These are phyloP conservation scores for Neoseiulus cucumeris DNA, from an alignment of 1,140 invertebrate species.

Conservation along the genomic window DNA sequence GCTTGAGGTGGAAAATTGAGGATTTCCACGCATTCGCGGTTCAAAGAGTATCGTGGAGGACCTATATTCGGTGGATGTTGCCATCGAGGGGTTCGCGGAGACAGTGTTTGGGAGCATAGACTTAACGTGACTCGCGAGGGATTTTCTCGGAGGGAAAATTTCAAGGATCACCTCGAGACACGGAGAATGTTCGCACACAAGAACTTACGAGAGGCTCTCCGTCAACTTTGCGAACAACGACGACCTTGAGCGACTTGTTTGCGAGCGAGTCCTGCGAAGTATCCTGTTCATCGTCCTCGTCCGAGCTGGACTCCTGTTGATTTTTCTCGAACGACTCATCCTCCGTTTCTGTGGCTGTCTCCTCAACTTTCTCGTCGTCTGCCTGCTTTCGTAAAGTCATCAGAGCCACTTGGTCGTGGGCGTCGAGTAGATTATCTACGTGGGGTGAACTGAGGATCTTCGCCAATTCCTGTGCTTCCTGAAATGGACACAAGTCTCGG, in stretches of 20 bases:
- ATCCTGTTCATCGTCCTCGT: not conserved
- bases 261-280: not conserved
- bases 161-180: too few species aligned
- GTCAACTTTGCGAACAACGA: slow-evolving; percentile 63
- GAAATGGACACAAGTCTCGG: not conserved
- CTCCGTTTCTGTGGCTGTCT: slow-evolving; percentile 25
- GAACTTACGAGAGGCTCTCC: slow-evolving; percentile 60
- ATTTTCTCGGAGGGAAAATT: too few species aligned
- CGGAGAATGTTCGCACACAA: too few species aligned
- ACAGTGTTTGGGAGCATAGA: too few species aligned
- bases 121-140: too few species aligned
- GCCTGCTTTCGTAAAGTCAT: slow-evolving; percentile 21
- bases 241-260: slow-evolving; percentile 33
- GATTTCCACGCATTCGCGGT: too few species aligned
- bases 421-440: slow-evolving; percentile 38
- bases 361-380: slow-evolving; percentile 27
- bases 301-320: not conserved
- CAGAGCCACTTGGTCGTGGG: slow-evolving; percentile 44
- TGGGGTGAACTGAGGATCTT: slow-evolving; percentile 28
- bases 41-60: too few species aligned
- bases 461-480: slow-evolving; percentile 32
- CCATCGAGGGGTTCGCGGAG: too few species aligned
- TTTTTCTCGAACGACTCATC: slow-evolving; percentile 27
- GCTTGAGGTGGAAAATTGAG: too few species aligned
- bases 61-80: too few species aligned